These are phyloP conservation scores for Papilio gigon DNA, from an alignment of 2,888 invertebrate species.

Conservation along the genomic window DNA sequence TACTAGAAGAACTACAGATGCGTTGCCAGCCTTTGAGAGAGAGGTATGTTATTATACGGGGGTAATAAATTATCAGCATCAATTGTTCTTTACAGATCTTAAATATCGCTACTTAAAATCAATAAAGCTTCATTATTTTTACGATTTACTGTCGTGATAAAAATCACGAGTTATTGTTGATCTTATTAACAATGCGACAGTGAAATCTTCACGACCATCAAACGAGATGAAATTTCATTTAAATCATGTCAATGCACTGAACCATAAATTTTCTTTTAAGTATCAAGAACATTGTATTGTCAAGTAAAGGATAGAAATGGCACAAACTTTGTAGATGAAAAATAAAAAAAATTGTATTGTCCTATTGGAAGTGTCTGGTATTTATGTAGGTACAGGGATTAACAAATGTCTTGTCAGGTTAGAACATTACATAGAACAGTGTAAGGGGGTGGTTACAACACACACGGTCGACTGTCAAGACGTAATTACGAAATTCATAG, in stretches of 20 bases:
- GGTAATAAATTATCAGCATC: not conserved
- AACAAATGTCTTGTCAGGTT: no score
- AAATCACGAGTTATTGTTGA: conserved; percentile 19
- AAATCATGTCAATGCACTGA: conserved; percentile 4
- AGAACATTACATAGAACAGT: no score
- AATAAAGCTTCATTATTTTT: conserved; percentile 13
- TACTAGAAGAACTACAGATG: no score
- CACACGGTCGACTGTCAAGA: no score
- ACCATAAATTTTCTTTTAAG: not conserved
- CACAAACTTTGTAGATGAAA: no score
- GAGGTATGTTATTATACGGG: not conserved
- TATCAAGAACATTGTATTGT: not conserved
- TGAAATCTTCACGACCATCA: conserved; percentile 9
- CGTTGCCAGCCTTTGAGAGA: no score
- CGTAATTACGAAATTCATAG: no score
- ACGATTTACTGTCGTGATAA: conserved; percentile 20
- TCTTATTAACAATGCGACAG: conserved; percentile 16
- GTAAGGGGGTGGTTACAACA: no score
- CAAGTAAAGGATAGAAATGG: no score
- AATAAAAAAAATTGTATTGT: no score
- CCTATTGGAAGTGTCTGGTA: no score
- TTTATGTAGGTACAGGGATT: no score
- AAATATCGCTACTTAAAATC: conserved; percentile 7
- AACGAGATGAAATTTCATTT: conserved; percentile 5
- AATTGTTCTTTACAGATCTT: not conserved